Base-by-base conservation (phyloP, 2,113 vertebrate species). In the Passer domesticus region DNA sequence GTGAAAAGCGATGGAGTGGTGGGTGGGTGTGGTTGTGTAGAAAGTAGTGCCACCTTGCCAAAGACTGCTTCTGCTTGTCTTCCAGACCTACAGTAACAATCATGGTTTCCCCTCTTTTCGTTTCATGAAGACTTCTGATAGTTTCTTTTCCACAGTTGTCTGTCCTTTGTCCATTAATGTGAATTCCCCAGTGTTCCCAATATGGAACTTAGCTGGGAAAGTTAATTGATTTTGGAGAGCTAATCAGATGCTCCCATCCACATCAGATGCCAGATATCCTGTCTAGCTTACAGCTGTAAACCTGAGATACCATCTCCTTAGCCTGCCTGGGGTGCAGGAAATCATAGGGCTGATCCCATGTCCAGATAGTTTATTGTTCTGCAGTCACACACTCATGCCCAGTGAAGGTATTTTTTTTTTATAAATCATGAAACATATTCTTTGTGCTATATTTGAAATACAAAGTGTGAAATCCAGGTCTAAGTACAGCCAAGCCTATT, bases 211-310 rank as follows among this genome's bases (percentile, higher is more conserved):
- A 77, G 35, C 50, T 81, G 43, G 49, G 27, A 76, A 59, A 72
- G 31, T 59, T 43, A 76, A 83, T 46, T 76, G 37, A 35, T 67
- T 78, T 73, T 58, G 28, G 68, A 73, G 43, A 77, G 21, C 46
- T 93, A 50, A 64, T 83, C 49, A 73, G 58, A 41, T 84, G n/a
- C 24, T 83, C n/a, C 53, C 55, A 43, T 58, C 56, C 33, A 58
- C 22, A 35, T 58, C 33, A 58, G 56, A n/a, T 58, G 44, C 39
- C 56, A 69, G 66, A 60, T 80, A 41, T 49, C 47, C 74, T 87
- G 21, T 69, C 59, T 74, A 47, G 41, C 27, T 78, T 83, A 50
- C 68, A 83, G 50, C 60, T 89, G 55, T 83, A 90, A 89, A 77
- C 64, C 56, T 92, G 87, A 87, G 56, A 69, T 91, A 64, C 39